Base-by-base conservation (phyloP, 2,888 invertebrate genomes). In the Drosophila anomalipes region DNA sequence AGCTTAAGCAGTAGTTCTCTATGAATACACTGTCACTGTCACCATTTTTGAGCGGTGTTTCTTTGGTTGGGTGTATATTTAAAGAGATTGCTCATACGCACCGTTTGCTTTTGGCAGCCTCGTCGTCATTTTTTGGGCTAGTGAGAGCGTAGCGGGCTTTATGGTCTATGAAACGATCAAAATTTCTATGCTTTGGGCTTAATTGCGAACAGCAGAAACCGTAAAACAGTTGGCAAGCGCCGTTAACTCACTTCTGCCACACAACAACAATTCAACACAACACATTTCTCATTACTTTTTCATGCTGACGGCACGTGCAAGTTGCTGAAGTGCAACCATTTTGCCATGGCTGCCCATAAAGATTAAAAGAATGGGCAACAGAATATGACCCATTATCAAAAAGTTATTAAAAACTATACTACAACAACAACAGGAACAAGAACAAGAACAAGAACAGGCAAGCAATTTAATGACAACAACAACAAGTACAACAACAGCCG, bases 151-250 rank as follows among this genome's bases (percentile, higher is more conserved):
- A 57, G 80, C 85, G 84, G 80, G 74, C 81, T 88, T 84, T 84
- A 84, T 84, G 84, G 89, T 86, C 86, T 84, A 88, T 86, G 84
- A 81, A 84, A 84, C 77, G 79, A 88, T 86, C 88, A 79, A 83
- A 88, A 77, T 87, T 87, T 87, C 83, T 83, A 83, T 80, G 85
- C 85, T 87, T 79, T 82, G 77, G 85, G 82, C 77, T 87, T 83
- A 83, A 83, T 87, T 85, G 87, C 87, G 57, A 70, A 71, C 61
- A 69, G 67, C 77, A 85, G 66, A 77, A 77, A 87, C 81, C 83
- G 86, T 85, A 88, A 88, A 88, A 81, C 81, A 88, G 86, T 88
- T 88, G 86, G 74, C 83, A 83, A 81, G 81, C 81, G 73, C 83
- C 88, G 83, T 84, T 84, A 88, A 71, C 83, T 69, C 57, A 58